These are phyloP conservation scores for Halocaridina rubra DNA, from an alignment of 2,888 invertebrate genomes.

Conservation along the genomic window DNA sequence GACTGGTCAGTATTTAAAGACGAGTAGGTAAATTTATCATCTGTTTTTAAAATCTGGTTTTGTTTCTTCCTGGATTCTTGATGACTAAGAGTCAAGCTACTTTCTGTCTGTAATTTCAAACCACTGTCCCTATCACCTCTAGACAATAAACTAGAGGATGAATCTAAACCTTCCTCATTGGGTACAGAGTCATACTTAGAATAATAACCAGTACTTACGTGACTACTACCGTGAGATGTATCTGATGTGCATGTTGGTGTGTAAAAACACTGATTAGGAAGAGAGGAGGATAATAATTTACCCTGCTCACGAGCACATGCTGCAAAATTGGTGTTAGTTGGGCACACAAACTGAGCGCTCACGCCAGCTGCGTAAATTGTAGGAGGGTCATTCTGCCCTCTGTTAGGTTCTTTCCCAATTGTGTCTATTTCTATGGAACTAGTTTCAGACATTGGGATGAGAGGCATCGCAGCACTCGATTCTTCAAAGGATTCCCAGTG, in stretches of 20 bases:
- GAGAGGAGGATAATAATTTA: background rate
- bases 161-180: too few relatives aligned
- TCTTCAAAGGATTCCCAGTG: constrained; percentile 41
- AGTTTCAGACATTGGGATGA: constrained; percentile 42
- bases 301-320: constrained; percentile 15
- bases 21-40: background rate
- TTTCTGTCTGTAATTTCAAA: background rate
- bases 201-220: too few relatives aligned
- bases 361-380: constrained; percentile 51
- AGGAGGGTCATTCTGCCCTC: background rate
- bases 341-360: constrained; percentile 52
- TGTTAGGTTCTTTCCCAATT: background rate
- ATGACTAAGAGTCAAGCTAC: background rate
- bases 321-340: constrained; percentile 32
- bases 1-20: background rate
- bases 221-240: too few relatives aligned
- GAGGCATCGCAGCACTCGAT: constrained; percentile 40
- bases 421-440: background rate
- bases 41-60: background rate
- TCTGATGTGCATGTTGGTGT: too few relatives aligned
- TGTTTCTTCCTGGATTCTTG: background rate
- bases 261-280: too few relatives aligned
- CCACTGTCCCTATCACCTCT: too few relatives aligned
- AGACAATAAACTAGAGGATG: too few relatives aligned
- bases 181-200: too few relatives aligned